Conservation (phyloP, 2,888 invertebrate genomes). For the Morpho helenor region DNA sequence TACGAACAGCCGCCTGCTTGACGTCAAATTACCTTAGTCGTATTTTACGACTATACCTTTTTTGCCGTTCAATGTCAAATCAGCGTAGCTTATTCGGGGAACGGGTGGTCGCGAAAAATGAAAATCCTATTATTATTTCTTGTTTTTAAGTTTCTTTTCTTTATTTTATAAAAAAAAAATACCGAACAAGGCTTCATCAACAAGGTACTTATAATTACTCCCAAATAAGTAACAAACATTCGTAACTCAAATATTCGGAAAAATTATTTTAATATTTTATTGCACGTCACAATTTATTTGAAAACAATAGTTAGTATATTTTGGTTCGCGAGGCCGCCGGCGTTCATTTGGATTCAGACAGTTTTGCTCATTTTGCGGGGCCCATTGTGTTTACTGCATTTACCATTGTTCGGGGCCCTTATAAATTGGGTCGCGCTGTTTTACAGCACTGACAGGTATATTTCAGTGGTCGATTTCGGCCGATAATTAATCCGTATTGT, state of each 20-base stretch:
- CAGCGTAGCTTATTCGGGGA: too few relatives aligned
- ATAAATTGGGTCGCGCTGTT: constrained; percentile 73
- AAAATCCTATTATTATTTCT: too few relatives aligned
- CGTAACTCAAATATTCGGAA: not conserved
- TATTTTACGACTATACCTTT: too few relatives aligned
- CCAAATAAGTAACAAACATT: not conserved
- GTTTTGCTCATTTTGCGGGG: constrained; percentile 68
- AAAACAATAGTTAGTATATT: constrained; percentile 37
- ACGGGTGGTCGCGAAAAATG: too few relatives aligned
- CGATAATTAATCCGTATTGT: constrained; percentile 79
- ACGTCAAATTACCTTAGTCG: too few relatives aligned
- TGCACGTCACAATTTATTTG: constrained; percentile 25
- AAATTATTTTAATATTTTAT: constrained; percentile 9
- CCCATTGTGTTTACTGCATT: constrained; percentile 75
- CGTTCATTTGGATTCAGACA: constrained; percentile 30
- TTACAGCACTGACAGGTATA: constrained; percentile 75
- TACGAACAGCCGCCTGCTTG: too few relatives aligned
- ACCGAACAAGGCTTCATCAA: too few relatives aligned
- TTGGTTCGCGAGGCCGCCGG: constrained; percentile 29
- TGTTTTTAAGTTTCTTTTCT: too few relatives aligned
- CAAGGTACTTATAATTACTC: not conserved
- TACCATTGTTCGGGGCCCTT: constrained; percentile 73
- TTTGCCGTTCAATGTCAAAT: too few relatives aligned
- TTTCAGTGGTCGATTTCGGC: constrained; percentile 74
- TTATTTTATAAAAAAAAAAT: too few relatives aligned